Evolutionary conservation across 2,888 invertebrate genomes (phyloP), one percentile per base, ranked within the genome.

Genomic region (Himalopsyche japonica): DNA sequence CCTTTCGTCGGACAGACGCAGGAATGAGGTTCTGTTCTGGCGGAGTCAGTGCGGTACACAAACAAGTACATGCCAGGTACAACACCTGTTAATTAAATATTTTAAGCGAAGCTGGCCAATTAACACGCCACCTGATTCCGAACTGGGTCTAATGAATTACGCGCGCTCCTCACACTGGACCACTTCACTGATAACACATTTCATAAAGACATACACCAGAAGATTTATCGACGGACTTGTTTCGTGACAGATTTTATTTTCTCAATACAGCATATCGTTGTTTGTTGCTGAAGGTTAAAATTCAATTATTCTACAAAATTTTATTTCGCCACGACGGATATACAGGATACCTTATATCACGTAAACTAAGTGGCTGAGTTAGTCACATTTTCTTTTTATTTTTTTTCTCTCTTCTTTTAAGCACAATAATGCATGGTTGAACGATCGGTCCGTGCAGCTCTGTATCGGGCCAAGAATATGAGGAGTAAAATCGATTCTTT

Each of bases 21-120:
- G 70, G 43, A 70, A 70, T 70, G 27, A 70, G 70, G 27, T 43
- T 70, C 27, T 27, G 4, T 10, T 30, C 8, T 30, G 5, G 70
- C 24, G 77, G 18, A 20, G 77, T 37, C 70, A 24, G 30, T 70
- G 70, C 24, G 15, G 27, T 70, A 20, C 70, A 3, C 18, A 30
- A 30, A 15, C 43, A 15, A 43, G 43, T 34, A 12, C 4, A 43
- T 12, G 70, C 70, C 20, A 30, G 37, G 77, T 43, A 37, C 77
- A 77, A 24, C 30, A 24, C 24, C 77, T 77, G 77, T 77, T 77
- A 77, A 77, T 77, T 77, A 43, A 77, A 77, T 77, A 77, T 77
- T 77, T 77, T 77, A 77, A 77, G 34, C 34, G 20, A 70, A 24
- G 70, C 27, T 7, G 37, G 37, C 77, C 77, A 77, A 77, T 77